Base-by-base conservation (phyloP, 2,797 vertebrate species). In the Pyrocephalus nanus region DNA sequence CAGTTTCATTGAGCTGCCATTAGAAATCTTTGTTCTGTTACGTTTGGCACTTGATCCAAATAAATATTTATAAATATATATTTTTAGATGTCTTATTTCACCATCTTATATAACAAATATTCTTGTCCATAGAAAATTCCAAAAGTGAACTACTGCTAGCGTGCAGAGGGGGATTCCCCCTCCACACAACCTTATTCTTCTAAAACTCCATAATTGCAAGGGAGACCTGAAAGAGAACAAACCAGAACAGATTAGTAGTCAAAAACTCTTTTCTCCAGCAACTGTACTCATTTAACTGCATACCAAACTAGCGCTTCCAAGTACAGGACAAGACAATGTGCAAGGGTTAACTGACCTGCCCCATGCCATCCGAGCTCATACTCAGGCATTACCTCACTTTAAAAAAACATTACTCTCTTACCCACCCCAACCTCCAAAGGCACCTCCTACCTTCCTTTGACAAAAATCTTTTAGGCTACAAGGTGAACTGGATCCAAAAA, bases 191-290 rank as follows among this genome's bases (percentile, higher is more conserved):
- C 84, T 75, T 88, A 62, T 81, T 90, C 96, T 96, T 98, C 99
- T 97, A 99, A 97, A 98, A 98, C 99, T 98, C 99, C 99, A 99
- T 99, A 99, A 99, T 99, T 99, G 99, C 98, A 97, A 98, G 91
- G 95, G 97, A 97, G 88, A 97, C 98, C 99, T 99, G 92, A 62
- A 97, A 96, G 43, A 96, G 65, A 97, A 96, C 27, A 91, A 92
- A 92, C 13, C 30, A 92, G 19, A 93, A 75, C 7, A 90, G 12
- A 83, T 92, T 55, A 96, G 38, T 50, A 42, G 86, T 85, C 20
- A 83, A n/a, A 70, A 50, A 4, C 9, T 47, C 0, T 61, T 45
- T n/a, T 36, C 5, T 11, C 15, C 50, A 69, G 9, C 34, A 72
- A 53, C 11, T 25, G 4, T 12, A 54, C 12, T 4, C 3, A 72